Conservation (phyloP, 2,888 invertebrate species). For the Camptogramma bilineatum region DNA sequence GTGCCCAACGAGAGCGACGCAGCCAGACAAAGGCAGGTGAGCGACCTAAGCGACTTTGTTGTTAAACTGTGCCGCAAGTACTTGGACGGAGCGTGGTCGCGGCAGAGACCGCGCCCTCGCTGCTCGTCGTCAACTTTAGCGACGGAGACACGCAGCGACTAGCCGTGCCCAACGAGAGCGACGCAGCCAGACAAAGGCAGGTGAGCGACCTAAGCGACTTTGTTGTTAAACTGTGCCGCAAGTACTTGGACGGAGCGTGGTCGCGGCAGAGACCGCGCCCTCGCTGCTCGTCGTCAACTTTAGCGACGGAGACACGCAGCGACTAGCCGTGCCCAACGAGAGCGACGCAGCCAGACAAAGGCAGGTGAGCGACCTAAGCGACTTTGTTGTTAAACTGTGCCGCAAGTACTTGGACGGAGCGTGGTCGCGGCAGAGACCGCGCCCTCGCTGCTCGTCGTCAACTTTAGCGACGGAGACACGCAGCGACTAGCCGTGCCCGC, state of each 20-base stretch:
- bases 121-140: conserved; percentile 81
- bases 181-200: conserved; percentile 62
- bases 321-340: conserved; percentile 75
- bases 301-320: conserved; percentile 86
- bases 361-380: conserved; percentile 50
- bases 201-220: conserved; percentile 12
- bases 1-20: conserved; percentile 67
- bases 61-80: conserved; percentile 86
- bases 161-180: conserved; percentile 71
- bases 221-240: conserved; percentile 72
- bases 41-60: background rate
- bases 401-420: conserved; percentile 88
- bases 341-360: conserved; percentile 60
- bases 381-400: background rate
- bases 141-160: conserved; percentile 86
- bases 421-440: conserved; percentile 74
- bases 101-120: conserved; percentile 73
- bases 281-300: conserved; percentile 80
- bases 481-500: conserved; percentile 82
- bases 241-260: conserved; percentile 87
- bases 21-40: conserved; percentile 60
- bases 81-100: conserved; percentile 85
- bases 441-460: conserved; percentile 76
- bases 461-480: conserved; percentile 85
- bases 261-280: conserved; percentile 72